phyloP scores from a whole-genome alignment of 2,888 invertebrate species.

The Sphaeridia pumilis region DNA sequence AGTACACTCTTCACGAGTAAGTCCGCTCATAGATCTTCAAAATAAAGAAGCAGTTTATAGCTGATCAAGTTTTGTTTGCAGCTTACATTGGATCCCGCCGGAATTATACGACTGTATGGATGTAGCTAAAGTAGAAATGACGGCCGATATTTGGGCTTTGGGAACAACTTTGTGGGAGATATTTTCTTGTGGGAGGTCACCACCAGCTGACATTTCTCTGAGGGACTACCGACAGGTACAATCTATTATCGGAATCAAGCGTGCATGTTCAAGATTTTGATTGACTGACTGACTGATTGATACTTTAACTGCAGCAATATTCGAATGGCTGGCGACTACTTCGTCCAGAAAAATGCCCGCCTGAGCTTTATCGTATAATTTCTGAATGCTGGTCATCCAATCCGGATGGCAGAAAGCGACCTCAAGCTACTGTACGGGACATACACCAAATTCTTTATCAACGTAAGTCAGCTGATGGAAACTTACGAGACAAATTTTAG shows the following conservation, averaged over 20 bases:
- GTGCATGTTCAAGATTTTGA: not conserved
- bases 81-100: conserved; percentile 80
- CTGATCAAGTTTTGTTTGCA: conserved; percentile 43
- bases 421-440: conserved; percentile 74
- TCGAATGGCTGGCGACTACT: conserved; percentile 55
- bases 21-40: conserved; percentile 37
- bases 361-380: conserved; percentile 63
- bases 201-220: conserved; percentile 39
- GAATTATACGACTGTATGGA: conserved; percentile 62
- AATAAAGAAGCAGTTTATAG: not conserved
- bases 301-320: conserved; percentile 47
- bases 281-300: not conserved
- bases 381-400: conserved; percentile 68
- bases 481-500: too few relatives aligned
- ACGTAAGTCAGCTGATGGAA: too few relatives aligned
- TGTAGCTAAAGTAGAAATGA: conserved; percentile 53
- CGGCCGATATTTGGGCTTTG: conserved; percentile 82
- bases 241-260: too few relatives aligned
- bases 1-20: conserved; percentile 55
- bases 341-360: conserved; percentile 57
- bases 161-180: conserved; percentile 88
- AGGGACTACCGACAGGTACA: conserved; percentile 41
- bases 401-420: conserved; percentile 58
- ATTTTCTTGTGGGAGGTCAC: conserved; percentile 59
- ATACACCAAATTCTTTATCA: conserved; percentile 66